These are phyloP conservation scores for Promerops cafer DNA, from an alignment of 2,113 vertebrate genomes.

Conservation along the genomic window DNA sequence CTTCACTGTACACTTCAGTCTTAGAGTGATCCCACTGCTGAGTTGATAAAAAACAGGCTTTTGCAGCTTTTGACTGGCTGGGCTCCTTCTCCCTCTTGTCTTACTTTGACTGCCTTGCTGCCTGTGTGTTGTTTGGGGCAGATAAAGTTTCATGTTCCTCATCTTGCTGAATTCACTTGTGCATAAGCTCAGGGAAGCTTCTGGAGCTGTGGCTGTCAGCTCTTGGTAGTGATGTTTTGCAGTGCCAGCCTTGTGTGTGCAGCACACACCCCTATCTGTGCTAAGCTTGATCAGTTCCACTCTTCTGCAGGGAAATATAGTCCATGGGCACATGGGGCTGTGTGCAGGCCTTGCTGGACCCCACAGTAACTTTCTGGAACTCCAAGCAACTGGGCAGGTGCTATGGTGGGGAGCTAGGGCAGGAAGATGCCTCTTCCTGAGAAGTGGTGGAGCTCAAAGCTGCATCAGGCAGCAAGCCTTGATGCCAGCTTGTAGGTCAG, in stretches of 20 bases:
- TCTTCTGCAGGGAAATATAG: not conserved
- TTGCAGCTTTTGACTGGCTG: not conserved
- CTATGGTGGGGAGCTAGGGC: not conserved
- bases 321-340: not conserved
- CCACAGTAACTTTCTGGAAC: not conserved
- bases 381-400: not conserved
- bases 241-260: not conserved
- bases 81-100: not conserved
- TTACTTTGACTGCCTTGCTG: not conserved
- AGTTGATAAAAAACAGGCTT: not conserved
- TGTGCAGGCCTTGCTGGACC: not conserved
- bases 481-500: not conserved
- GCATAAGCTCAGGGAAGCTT: not conserved
- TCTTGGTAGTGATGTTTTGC: not conserved
- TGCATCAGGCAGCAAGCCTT: not conserved
- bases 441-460: not conserved
- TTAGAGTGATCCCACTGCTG: not conserved
- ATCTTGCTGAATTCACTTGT: not conserved
- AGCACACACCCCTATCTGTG: not conserved
- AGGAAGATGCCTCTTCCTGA: not conserved
- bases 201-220: not conserved
- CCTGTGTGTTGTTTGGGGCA: not conserved
- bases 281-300: not conserved
- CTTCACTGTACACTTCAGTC: not conserved
- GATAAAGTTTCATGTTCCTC: not conserved